Base-by-base conservation (phyloP, 1,140 invertebrate genomes). In the Ptiloglossa arizonensis region DNA sequence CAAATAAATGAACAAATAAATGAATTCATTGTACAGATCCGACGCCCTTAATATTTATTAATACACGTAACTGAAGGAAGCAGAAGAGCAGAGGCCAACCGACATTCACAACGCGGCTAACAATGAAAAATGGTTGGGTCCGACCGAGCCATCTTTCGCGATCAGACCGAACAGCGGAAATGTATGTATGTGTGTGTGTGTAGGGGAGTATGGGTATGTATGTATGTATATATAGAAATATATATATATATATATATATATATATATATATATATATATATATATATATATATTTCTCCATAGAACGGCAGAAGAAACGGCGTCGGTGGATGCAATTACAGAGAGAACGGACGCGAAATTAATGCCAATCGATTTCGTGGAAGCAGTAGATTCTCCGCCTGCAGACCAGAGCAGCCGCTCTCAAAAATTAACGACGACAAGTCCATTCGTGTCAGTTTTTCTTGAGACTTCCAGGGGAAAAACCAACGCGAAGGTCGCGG, bases 381-480 rank as follows among this genome's bases (percentile, higher is more conserved):
- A 29, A 54, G 19, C 27, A 29, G 48, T 46, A n/a, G 13, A 60
- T 70, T n/a, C 59, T 19, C 35, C 2, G 38, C 8, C 27, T 8
- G 35, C 27, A 11, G 13, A 44, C 32, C 52, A 22, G 27, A 5
- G 41, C n/a, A 27, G 29, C 9, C 48, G 24, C 56, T 73, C 57
- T 82, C 70, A 79, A 82, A 79, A 83, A 83, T 82, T 79, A 79
- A 83, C 75, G 68, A 63, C 73, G 27, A 78, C 81, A 60, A 72
- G 60, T 82, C 46, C 67, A 71, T 72, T 82, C 44, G 27, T 22
- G 52, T 57, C 73, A 29, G 19, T 57, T 75, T 68, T 68, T 27
- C 52, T 48, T n/a, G 5, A 66, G 50, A 19, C 24, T n/a, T 46
- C 5, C 5, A n/a, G 0, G 17, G 59, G n/a, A 48, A 24, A 38